These are phyloP conservation scores for Ramphastos sulfuratus DNA, from an alignment of 2,113 vertebrate genomes.

Conservation along the genomic window DNA sequence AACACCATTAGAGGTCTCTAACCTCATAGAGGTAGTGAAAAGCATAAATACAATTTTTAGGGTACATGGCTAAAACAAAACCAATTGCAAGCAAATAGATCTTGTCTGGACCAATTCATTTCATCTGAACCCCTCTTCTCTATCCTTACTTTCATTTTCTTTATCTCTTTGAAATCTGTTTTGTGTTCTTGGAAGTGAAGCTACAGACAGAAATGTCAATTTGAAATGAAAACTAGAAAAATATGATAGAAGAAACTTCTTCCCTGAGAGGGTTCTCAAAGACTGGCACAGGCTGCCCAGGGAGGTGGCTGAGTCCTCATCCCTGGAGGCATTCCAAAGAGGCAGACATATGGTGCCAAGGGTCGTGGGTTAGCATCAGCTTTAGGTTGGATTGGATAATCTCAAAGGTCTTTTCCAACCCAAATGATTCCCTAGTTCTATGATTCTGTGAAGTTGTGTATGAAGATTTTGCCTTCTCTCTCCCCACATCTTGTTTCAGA, in stretches of 20 bases:
- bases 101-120: accelerated
- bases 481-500: neutral
- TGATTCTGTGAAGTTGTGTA: neutral
- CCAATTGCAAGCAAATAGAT: neutral
- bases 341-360: no score
- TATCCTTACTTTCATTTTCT: neutral
- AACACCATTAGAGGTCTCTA: neutral
- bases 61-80: neutral
- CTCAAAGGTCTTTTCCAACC: no score
- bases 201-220: neutral
- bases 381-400: no score
- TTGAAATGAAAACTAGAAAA: neutral
- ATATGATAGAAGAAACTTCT: no score
- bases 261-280: no score
- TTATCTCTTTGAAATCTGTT: neutral
- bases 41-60: neutral
- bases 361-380: no score
- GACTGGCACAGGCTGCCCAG: no score
- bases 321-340: no score
- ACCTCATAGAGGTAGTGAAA: neutral
- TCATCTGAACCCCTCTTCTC: neutral
- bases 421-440: no score
- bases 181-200: neutral
- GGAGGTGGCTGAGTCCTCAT: no score
- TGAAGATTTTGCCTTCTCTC: neutral